Base-by-base conservation (phyloP, 2,888 invertebrate species). In the Polydrusus pterygomalis region DNA sequence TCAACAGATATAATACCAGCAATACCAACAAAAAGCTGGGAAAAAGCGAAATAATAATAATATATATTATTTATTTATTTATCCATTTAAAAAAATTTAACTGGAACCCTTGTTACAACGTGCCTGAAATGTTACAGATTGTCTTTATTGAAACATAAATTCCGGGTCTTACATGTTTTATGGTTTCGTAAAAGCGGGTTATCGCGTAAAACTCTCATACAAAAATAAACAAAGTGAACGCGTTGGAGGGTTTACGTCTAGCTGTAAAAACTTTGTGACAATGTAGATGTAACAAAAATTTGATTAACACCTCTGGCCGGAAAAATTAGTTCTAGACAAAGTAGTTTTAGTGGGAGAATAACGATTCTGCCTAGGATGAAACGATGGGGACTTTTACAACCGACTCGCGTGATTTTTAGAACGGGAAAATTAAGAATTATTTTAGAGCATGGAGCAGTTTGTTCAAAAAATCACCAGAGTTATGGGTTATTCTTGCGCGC, bases 121-220 rank as follows among this genome's bases (percentile, higher is more conserved):
- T 72, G 64, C 51, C 76, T 76, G 76, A 73, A 69, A 76, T 56
- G 70, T 69, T 73, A 64, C 69, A 76, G 76, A 76, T 76, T 67
- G 76, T 72, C 72, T 73, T 76, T 73, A 76, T 73, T 76, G 76
- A 76, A 73, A 73, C 76, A 76, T 76, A 76, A 76, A 76, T 76
- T 72, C 65, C 58, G 38, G 62, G 76, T 72, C 76, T 76, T 76
- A 76, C 72, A 69, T 73, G 63, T 76, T 72, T 76, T 76, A 76
- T 69, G 76, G 60, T 69, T 76, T 68, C 64, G 65, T 68, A 64
- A 76, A 70, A 70, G 74, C 70, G 67, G 65, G 70, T 70, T 70
- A 71, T 77, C 70, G 67, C 74, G 68, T 77, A 65, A 76, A 73
- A 76, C 69, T 76, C 72, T 76, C 73, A 73, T 64, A 76, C 73